Conservation (phyloP, 2,888 invertebrate genomes). For the Parnassius glacialis region DNA sequence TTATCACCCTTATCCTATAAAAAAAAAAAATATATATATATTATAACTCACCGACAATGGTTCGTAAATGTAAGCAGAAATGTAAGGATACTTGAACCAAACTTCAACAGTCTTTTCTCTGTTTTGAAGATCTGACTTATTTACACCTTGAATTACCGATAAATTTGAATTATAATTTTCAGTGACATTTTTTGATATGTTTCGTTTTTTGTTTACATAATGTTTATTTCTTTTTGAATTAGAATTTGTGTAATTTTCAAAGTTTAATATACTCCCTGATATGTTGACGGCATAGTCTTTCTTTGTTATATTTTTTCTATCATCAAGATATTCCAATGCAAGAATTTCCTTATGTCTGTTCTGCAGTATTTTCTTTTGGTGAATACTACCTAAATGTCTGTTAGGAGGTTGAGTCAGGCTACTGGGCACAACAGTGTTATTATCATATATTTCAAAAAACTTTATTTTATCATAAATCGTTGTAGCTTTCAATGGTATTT, state of each 20-base stretch:
- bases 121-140: neutral
- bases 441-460: slow-evolving; percentile 69
- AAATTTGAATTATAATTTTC: slow-evolving; percentile 11
- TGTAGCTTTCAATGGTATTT: slow-evolving; percentile 19
- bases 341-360: neutral
- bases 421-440: slow-evolving; percentile 38
- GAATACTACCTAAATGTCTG: neutral
- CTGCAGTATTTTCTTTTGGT: neutral
- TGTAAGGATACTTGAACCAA: slow-evolving; percentile 62
- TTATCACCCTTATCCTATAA: too few relatives aligned
- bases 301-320: slow-evolving; percentile 2
- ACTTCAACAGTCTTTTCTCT: slow-evolving; percentile 27
- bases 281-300: neutral
- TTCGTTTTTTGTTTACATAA: slow-evolving; percentile 29
- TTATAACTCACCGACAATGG: slow-evolving; percentile 52
- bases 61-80: slow-evolving; percentile 63
- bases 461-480: slow-evolving; percentile 56
- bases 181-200: slow-evolving; percentile 27
- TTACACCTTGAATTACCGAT: slow-evolving; percentile 3
- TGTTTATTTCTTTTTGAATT: slow-evolving; percentile 28
- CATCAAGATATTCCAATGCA: neutral
- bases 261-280: neutral
- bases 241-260: slow-evolving; percentile 13
- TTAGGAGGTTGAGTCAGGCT: too few relatives aligned
- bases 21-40: too few relatives aligned